These are phyloP conservation scores for Semotilus atromaculatus DNA, from an alignment of 2,797 vertebrate species.

Conservation along the genomic window DNA sequence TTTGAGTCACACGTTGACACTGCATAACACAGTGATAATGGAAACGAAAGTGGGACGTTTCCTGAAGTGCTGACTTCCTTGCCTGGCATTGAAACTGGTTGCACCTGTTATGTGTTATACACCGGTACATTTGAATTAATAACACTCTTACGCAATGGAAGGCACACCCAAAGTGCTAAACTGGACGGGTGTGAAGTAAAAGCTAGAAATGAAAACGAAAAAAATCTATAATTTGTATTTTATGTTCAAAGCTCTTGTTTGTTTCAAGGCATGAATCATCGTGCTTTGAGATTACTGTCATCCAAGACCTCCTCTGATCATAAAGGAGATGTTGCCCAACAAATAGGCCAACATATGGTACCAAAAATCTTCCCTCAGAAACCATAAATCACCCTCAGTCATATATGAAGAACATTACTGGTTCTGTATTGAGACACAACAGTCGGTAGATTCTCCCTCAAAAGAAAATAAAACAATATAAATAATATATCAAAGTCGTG, in stretches of 20 bases:
- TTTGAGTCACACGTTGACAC: slow-evolving; percentile 28
- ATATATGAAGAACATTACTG: background rate
- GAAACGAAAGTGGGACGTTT: slow-evolving; percentile 43
- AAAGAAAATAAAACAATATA: background rate
- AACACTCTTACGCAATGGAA: slow-evolving; percentile 44
- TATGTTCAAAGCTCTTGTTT: background rate
- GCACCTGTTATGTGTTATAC: slow-evolving; percentile 55
- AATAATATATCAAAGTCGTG: background rate
- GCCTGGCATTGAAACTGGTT: slow-evolving; percentile 51
- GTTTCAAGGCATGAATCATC: slow-evolving; percentile 12
- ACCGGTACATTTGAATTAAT: slow-evolving; percentile 45
- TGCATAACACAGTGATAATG: background rate
- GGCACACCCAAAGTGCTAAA: slow-evolving; percentile 44
- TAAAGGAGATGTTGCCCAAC: slow-evolving; percentile 21
- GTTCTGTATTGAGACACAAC: background rate
- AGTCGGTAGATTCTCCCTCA: background rate
- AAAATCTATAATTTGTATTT: too few species aligned
- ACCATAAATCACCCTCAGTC: slow-evolving; percentile 10
- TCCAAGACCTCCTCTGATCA: background rate
- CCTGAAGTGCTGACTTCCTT: slow-evolving; percentile 45
- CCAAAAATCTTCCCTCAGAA: slow-evolving; percentile 17
- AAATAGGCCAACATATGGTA: background rate
- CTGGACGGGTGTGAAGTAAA: slow-evolving; percentile 23
- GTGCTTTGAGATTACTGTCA: slow-evolving; percentile 14
- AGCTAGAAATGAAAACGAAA: background rate